These are phyloP conservation scores for Nibea albiflora DNA, from an alignment of 2,113 vertebrate genomes.

Conservation along the genomic window DNA sequence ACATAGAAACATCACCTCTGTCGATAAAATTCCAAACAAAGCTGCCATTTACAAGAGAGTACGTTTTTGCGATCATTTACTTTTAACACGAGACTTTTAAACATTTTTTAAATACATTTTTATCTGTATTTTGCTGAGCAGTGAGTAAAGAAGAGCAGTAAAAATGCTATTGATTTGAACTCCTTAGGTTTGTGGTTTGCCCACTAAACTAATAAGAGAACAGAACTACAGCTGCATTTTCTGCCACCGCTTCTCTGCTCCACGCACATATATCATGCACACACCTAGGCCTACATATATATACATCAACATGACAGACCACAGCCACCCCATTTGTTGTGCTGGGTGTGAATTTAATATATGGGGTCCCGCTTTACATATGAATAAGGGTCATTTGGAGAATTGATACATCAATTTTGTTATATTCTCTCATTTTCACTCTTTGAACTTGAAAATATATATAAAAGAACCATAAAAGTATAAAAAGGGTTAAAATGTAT, in stretches of 20 bases:
- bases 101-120: not conserved
- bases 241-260: constrained; percentile 79
- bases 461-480: constrained; percentile 31
- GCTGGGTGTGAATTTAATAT: constrained; percentile 79
- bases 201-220: constrained; percentile 5
- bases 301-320: constrained; percentile 83
- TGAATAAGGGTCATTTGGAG: constrained; percentile 82
- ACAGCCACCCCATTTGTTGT: constrained; percentile 83
- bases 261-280: constrained; percentile 64
- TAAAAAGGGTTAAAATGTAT: constrained; percentile 21
- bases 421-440: constrained; percentile 61
- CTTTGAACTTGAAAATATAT: constrained; percentile 35
- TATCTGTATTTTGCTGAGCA: not conserved
- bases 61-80: not conserved
- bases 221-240: constrained; percentile 78
- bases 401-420: constrained; percentile 75
- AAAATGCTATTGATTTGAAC: constrained; percentile 21
- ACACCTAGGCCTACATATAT: constrained; percentile 64
- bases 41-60: not conserved
- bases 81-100: not conserved
- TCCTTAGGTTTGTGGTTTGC: not conserved
- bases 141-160: not conserved
- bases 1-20: constrained; percentile 23
- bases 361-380: constrained; percentile 76
- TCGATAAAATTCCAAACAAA: constrained; percentile 7